Base-by-base conservation (phyloP, 2,113 vertebrate genomes). In the Coryphaenoides rupestris region DNA sequence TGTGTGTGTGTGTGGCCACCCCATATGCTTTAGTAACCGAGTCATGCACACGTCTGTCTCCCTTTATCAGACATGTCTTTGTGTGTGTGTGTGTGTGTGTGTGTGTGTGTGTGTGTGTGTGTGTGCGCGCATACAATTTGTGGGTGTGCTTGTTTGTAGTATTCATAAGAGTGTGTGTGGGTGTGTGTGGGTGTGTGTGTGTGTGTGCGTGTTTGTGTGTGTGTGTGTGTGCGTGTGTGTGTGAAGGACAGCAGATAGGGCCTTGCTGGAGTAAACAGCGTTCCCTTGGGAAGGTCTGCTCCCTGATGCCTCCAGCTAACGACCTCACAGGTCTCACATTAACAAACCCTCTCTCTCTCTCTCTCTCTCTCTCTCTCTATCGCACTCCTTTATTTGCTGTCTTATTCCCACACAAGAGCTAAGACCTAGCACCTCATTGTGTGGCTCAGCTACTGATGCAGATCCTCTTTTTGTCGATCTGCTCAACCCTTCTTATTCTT, bases 401-500 rank as follows among this genome's bases (percentile, higher is more conserved):
- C 21, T 70, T 71, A 63, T 72, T 73, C 67, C 66, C 70, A 75
- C 78, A 82, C 80, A 63, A 74, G 62, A 63, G 74, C 76, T 84
- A 79, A 86, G 85, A 77, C 84, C 77, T 13, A 49, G 56, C 24
- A 33, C 40, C 40, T 59, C 47, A 73, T 84, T 87, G 79, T 86
- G 58, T 74, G 73, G 62, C 63, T 75, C 72, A 67, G 76, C 76
- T 68, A 77, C 69, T 77, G 63, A 77, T 68, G 53, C 66, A 70
- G 60, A 26, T 65, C 62, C 65, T 80, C 81, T 88, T 74, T 87
- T 84, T 89, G 83, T 75, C 83, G 81, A 82, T 83, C 76, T 40
- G 33, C 33, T 40, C 33, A 40, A 40, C 9, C 33, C 5, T 81
- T 79, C 47, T 50, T 50, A 50, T 67, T 46, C 55, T 58, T 73